Conservation (phyloP, 2,113 vertebrate species). For the Eptesicus fuscus region DNA sequence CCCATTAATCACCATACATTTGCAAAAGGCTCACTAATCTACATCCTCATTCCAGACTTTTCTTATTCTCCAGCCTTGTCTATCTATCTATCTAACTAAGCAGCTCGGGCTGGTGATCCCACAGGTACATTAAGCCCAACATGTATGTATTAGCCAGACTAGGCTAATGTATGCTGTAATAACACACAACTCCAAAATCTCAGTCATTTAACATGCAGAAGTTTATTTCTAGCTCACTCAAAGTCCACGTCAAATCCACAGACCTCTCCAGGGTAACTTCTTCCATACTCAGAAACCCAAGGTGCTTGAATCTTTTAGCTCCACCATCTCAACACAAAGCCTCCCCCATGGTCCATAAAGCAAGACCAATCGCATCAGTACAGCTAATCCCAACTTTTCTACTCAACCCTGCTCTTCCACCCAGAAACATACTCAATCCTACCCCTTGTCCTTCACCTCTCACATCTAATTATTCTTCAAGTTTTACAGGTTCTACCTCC, state of each 20-base stretch:
- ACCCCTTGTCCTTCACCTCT: neutral
- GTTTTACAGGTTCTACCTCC: neutral
- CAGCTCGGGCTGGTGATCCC: neutral
- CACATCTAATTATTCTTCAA: neutral
- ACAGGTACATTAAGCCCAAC: neutral
- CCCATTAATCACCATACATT: neutral
- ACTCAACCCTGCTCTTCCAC: neutral
- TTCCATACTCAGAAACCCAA: neutral
- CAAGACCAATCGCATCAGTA: neutral
- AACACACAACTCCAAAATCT: neutral
- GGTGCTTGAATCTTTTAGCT: neutral
- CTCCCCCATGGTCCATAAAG: neutral
- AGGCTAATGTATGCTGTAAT: neutral
- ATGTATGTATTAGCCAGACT: neutral
- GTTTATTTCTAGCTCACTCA: neutral
- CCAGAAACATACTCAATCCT: neutral
- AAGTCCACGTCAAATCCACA: neutral
- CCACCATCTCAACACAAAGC: neutral
- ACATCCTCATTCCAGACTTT: neutral
- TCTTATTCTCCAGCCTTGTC: neutral
- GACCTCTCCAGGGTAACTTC: neutral
- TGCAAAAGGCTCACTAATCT: neutral
- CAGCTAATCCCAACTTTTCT: neutral
- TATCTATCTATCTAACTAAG: neutral
- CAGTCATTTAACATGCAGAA: neutral